These are phyloP conservation scores for Abrostola triplasia DNA, from an alignment of 2,888 invertebrate genomes.

Conservation along the genomic window DNA sequence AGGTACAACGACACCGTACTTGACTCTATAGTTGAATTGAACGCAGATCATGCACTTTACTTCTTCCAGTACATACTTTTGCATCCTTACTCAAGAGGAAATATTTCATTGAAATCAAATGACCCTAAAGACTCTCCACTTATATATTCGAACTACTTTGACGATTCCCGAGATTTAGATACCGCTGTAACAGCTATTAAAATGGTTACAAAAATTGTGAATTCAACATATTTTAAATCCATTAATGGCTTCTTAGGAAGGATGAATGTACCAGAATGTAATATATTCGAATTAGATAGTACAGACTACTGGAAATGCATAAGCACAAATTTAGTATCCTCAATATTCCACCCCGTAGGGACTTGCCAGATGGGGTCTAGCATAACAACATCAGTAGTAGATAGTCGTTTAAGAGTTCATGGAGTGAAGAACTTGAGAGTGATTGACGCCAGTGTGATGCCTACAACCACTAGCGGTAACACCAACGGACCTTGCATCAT, in stretches of 20 bases:
- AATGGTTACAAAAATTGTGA: constrained; percentile 25
- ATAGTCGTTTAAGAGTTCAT: constrained; percentile 72
- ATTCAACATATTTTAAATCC: constrained; percentile 34
- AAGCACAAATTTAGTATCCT: constrained; percentile 59
- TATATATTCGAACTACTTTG: constrained; percentile 34
- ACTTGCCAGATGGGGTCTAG: constrained; percentile 89
- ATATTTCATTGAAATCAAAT: constrained; percentile 36
- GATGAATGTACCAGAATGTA: constrained; percentile 30
- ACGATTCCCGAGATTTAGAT: constrained; percentile 34
- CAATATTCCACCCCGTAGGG: constrained; percentile 89
- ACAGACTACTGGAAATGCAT: constrained; percentile 35
- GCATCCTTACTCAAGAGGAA: constrained; percentile 42
- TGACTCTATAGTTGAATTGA: constrained; percentile 25
- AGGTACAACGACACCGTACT: constrained; percentile 23
- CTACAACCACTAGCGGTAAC: constrained; percentile 87
- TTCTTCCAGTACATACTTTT: constrained; percentile 23
- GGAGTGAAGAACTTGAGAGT: constrained; percentile 88
- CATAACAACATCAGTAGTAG: constrained; percentile 80
- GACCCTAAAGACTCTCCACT: constrained; percentile 31
- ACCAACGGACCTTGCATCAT: constrained; percentile 87
- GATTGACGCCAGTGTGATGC: constrained; percentile 90
- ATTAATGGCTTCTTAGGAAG: constrained; percentile 34
- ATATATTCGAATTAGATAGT: constrained; percentile 48
- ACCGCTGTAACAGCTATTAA: constrained; percentile 24
- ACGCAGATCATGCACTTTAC: constrained; percentile 13